Conservation (phyloP, 1,140 invertebrate genomes). For the Danaus plexippus region DNA sequence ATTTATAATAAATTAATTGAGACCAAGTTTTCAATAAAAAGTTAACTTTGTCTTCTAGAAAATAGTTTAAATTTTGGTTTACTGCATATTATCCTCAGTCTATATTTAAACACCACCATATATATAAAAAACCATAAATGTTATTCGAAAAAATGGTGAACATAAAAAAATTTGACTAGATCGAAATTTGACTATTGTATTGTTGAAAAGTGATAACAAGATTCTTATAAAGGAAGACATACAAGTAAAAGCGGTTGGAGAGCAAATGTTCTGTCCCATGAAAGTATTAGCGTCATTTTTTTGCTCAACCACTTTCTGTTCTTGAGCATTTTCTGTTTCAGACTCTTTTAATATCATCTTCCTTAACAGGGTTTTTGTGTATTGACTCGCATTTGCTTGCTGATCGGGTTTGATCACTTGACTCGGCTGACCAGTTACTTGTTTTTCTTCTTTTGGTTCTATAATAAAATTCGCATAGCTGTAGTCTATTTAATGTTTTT, state of each 20-base stretch:
- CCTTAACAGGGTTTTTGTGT: conserved; percentile 35
- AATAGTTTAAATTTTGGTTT: too few species aligned
- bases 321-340: conserved; percentile 15
- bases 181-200: too few species aligned
- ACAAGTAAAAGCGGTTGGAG: conserved; percentile 44
- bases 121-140: too few species aligned
- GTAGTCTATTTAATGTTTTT: too few species aligned
- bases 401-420: conserved; percentile 5
- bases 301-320: conserved; percentile 1
- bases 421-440: conserved; percentile 12
- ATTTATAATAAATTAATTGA: too few species aligned
- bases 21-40: too few species aligned
- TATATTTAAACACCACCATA: too few species aligned
- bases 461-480: conserved; percentile 7
- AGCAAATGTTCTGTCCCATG: conserved; percentile 57
- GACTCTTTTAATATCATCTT: conserved; percentile 41
- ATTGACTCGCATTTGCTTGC: conserved; percentile 11
- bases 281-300: conserved; percentile 46
- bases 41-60: too few species aligned
- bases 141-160: too few species aligned
- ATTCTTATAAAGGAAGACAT: conserved; percentile 16
- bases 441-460: conserved; percentile 36
- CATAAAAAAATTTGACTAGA: too few species aligned
- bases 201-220: too few species aligned
- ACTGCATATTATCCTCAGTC: too few species aligned